phyloP scores from a whole-genome alignment of 2,888 invertebrate genomes.

The Boloria selene region DNA sequence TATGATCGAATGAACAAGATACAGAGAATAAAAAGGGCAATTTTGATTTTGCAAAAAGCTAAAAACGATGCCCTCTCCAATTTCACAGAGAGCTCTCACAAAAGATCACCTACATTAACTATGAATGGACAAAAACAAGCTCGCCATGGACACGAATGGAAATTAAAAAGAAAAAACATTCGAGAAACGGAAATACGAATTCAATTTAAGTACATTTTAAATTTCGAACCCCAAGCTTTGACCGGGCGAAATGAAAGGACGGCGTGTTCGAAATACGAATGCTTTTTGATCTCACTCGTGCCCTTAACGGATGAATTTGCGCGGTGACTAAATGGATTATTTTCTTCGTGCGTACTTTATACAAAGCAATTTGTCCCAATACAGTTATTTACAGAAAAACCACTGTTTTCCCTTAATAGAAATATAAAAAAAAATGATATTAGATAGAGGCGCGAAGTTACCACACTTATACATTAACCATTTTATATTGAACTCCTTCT shows the following conservation, averaged over 20 bases:
- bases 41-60: slow-evolving; percentile 74
- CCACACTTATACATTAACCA: slow-evolving; percentile 1
- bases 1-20: slow-evolving; percentile 44
- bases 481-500: not conserved
- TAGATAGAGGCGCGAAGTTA: not conserved
- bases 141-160: slow-evolving; percentile 67
- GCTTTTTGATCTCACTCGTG: slow-evolving; percentile 75
- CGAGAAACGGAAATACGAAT: slow-evolving; percentile 74
- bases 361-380: slow-evolving; percentile 51
- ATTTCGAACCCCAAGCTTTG: slow-evolving; percentile 71
- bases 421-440: slow-evolving; percentile 9
- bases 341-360: slow-evolving; percentile 75
- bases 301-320: slow-evolving; percentile 74
- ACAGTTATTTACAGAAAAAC: not conserved
- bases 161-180: slow-evolving; percentile 76
- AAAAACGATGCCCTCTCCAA: slow-evolving; percentile 73
- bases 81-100: slow-evolving; percentile 77
- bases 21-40: slow-evolving; percentile 58
- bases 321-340: slow-evolving; percentile 81
- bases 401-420: not conserved
- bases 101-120: slow-evolving; percentile 81
- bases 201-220: slow-evolving; percentile 81
- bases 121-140: slow-evolving; percentile 77
- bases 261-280: slow-evolving; percentile 66
- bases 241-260: slow-evolving; percentile 77